Evolutionary conservation across 1,140 invertebrate species (phyloP), one percentile per base, ranked within the genome.

Genomic region (Chymomyza costata): DNA sequence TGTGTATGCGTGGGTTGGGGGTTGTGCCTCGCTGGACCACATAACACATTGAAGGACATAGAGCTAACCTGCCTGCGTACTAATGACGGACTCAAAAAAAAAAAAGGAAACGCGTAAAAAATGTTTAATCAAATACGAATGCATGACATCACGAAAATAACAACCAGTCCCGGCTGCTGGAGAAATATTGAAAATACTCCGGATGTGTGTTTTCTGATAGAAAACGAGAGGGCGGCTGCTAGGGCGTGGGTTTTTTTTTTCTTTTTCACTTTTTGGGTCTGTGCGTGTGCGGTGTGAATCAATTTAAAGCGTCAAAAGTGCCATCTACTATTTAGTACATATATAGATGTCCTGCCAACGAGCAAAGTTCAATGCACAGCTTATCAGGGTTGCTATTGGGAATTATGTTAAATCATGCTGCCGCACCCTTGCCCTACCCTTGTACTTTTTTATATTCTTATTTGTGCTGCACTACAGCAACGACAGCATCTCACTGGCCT

Each of bases 241-340:
- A 19, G 53, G 31, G 34, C 13, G 31, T 34, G 25, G 14, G n/a
- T n/a, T n/a, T n/a, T n/a, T n/a, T n/a, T n/a, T n/a, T n/a, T n/a
- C n/a, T n/a, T n/a, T n/a, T n/a, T n/a, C n/a, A n/a, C n/a, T n/a
- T n/a, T n/a, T n/a, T n/a, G n/a, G n/a, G n/a, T n/a, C n/a, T 40
- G 43, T 70, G 63, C 56, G 78, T 82, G 61, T 38, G 57, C 60
- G 62, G 68, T 73, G 74, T 81, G 68, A 80, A 80, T 80, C 68
- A 80, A 80, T 80, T 80, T 80, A 81, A 80, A 80, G 67, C 73
- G 63, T 78, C 73, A 71, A 67, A 73, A 67, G 63, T 63, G 65
- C 50, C 61, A 14, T 65, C 65, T 48, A 66, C 43, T 59, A 67
- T 74, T 73, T 64, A 58, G 3, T 8, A 25, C 8, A 5, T 25